Base-by-base conservation (phyloP, 2,888 invertebrate genomes). In the Spialia ferax region DNA sequence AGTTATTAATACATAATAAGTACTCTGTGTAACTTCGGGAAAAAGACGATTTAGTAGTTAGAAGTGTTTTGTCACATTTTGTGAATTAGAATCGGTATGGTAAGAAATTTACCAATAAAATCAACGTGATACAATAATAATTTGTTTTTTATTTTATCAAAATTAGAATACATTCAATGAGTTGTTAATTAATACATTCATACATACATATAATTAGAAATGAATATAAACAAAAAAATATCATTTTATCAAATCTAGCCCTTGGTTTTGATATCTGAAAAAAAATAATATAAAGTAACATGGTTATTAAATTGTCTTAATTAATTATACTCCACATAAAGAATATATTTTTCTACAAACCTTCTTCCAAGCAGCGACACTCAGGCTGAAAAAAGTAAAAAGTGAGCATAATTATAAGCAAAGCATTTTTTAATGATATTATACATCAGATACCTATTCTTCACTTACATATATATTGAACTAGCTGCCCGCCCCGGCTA, bases 361-460 rank as follows among this genome's bases (percentile, higher is more conserved):
- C 81, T 75, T 74, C 79, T 68, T 87, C 88, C 69, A 89, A 73
- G 70, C 89, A 89, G 55, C 82, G 87, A 73, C 89, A 89, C 74
- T 88, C 88, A 85, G 86, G 80, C 69, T 80, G 79, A 13, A 75
- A 38, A 73, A 68, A 29, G 8, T 2, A 26, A 26, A 26, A 26
- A 26, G 5, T 3, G 4, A 5, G 4, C 29, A 29, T 29, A 2
- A 29, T n/a, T n/a, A n/a, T n/a, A n/a, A n/a, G n/a, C n/a, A n/a
- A n/a, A n/a, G n/a, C n/a, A n/a, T n/a, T n/a, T n/a, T n/a, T n/a
- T n/a, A n/a, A n/a, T n/a, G n/a, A n/a, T n/a, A n/a, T n/a, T n/a
- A n/a, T n/a, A n/a, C n/a, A n/a, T n/a, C n/a, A n/a, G n/a, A n/a
- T n/a, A n/a, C n/a, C n/a, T n/a, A n/a, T n/a, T n/a, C n/a, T n/a